Percentiles rank a stretch among this genome's conserved stretches.
phyloP scores from a whole-genome alignment of 2,113 vertebrate genomes.

The Heteronetta atricapilla region DNA sequence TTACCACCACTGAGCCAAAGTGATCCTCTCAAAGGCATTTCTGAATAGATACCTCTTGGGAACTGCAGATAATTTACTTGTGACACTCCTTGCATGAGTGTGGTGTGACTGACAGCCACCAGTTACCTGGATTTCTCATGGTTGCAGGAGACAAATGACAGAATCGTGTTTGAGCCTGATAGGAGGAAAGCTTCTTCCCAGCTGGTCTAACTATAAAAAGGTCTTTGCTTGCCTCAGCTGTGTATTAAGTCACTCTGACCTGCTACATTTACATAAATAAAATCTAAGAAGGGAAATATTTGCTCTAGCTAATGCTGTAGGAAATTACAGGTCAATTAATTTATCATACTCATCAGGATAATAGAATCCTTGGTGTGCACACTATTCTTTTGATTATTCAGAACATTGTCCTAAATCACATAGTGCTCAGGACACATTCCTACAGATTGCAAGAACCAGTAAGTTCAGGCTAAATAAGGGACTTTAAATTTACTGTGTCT shows the following conservation, averaged over 20 bases:
- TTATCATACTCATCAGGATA: slow-evolving; percentile 1
- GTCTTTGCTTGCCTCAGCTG: not conserved
- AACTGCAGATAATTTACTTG: not conserved
- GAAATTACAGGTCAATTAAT: slow-evolving; percentile 36
- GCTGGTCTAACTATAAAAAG: not conserved
- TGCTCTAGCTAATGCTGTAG: not conserved
- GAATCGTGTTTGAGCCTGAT: not conserved
- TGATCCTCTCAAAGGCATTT: not conserved
- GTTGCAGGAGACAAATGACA: not conserved
- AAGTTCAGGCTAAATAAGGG: not conserved
- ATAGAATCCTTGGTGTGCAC: not conserved
- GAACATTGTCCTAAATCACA: slow-evolving; percentile 21
- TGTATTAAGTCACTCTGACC: slow-evolving; percentile 51
- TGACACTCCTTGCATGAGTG: not conserved
- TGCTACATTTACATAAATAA: slow-evolving; percentile 34
- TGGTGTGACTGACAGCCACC: not conserved
- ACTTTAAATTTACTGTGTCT: not conserved
- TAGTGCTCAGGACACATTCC: not conserved
- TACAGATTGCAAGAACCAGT: not conserved
- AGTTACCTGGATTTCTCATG: not conserved
- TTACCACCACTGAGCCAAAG: not conserved
- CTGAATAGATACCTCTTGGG: not conserved
- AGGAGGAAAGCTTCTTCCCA: not conserved
- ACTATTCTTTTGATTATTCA: slow-evolving; percentile 31
- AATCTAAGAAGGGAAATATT: slow-evolving; percentile 44